A percentile compares a stretch with the other conserved stretches of the same genome.
phyloP scores from a whole-genome alignment of 2,888 invertebrate genomes.

The Amorpha juglandis region DNA sequence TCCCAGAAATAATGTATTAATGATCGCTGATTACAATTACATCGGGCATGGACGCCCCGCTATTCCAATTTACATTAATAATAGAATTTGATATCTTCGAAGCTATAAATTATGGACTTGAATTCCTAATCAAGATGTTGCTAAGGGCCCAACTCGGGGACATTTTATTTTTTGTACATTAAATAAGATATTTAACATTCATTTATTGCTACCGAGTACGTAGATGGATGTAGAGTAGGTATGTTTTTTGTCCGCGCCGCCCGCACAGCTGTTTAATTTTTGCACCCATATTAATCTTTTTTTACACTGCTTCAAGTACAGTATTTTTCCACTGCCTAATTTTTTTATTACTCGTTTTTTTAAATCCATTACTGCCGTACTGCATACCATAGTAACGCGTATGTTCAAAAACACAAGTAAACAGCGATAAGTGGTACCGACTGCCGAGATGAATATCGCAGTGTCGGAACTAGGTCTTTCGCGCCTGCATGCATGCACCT shows the following conservation, averaged over 20 bases:
- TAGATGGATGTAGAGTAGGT: constrained; percentile 1
- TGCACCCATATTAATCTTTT: constrained; percentile 4
- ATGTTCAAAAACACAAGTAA: too few species aligned
- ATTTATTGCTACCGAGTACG: background rate
- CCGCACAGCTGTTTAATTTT: constrained; percentile 4
- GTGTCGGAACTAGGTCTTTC: too few species aligned
- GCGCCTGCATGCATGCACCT: too few species aligned
- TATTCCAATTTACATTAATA: constrained; percentile 23
- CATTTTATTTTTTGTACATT: background rate
- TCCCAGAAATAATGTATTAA: constrained; percentile 59
- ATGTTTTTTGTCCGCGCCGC: background rate
- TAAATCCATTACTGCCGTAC: background rate
- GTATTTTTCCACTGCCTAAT: constrained; percentile 18
- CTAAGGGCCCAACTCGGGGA: background rate
- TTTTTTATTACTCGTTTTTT: background rate
- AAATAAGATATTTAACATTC: constrained; percentile 5
- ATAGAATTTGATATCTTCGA: constrained; percentile 16
- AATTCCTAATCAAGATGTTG: constrained; percentile 10
- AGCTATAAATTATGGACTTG: constrained; percentile 5
- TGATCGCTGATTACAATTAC: constrained; percentile 55
- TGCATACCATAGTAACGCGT: background rate
- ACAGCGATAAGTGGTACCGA: too few species aligned
- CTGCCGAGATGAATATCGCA: too few species aligned
- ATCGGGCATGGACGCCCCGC: constrained; percentile 17
- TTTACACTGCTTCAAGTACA: background rate